Evolutionary conservation across 2,888 invertebrate genomes (phyloP), one percentile per base, ranked within the genome.

Genomic region (Invenusta paracnida): DNA sequence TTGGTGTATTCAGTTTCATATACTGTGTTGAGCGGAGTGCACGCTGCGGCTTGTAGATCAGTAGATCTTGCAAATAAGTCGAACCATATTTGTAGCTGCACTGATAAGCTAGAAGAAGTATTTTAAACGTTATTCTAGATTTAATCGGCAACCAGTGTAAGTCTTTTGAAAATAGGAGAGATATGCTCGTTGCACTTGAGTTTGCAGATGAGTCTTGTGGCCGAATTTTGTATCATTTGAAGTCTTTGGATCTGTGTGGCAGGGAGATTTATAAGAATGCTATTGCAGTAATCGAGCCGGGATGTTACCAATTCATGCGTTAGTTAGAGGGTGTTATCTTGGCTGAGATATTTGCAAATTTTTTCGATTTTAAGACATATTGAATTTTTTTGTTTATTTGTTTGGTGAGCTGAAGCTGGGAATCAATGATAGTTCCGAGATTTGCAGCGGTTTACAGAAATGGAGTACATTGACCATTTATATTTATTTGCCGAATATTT

Each of bases 401-500:
- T 73, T 73, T 73, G 73, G 73, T 73, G 73, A 73, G 73, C 27
- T 73, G 73, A 23, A 73, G 73, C 25, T 73, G 11, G 73, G 73
- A 73, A 73, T 73, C 73, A 73, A 73, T 73, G 73, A 13, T 73
- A 73, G 73, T 73, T 73, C 73, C 73, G 73, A 73, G 73, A 73
- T 73, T 73, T 73, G 73, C 23, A 73, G 73, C 73, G 73, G 5
- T 73, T 5, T 73, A 5, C 27, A 73, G 73, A 73, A 73, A 73
- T 73, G 27, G 11, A 73, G 73, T 73, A 23, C 17, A 17, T 73
- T 73, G 73, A 73, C 73, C 17, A 5, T 73, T 73, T 13, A 73
- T 73, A 73, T 73, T 73, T 73, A 73, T 73, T 73, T 73, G 73
- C 73, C 73, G 73, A 73, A 73, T 25, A 73, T 73, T 73, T 73